Conservation (phyloP, 2,113 vertebrate species). For the Sceloporus undulatus region DNA sequence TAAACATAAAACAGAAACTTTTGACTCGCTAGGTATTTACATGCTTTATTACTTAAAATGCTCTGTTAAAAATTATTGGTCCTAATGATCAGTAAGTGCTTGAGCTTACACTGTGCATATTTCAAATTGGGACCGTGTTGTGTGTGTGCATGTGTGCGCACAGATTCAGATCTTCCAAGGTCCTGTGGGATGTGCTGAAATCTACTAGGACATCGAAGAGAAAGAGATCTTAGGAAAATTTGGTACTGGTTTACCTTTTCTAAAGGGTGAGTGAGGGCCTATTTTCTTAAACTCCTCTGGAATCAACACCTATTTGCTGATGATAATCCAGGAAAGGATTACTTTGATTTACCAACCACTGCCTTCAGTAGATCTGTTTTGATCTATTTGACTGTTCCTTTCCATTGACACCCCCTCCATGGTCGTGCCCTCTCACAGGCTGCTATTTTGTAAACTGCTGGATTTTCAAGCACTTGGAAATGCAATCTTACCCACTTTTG, state of each 20-base stretch:
- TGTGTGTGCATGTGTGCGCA: no score
- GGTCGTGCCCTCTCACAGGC: conserved; percentile 10
- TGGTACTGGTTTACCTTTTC: conserved; percentile 51
- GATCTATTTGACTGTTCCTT: conserved; percentile 53
- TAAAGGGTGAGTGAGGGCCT: conserved; percentile 47
- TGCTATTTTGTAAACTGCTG: conserved; percentile 10
- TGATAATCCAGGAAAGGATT: conserved; percentile 28
- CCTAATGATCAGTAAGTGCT: background rate
- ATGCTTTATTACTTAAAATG: background rate
- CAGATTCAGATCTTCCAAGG: conserved; percentile 26
- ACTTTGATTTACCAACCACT: conserved; percentile 56
- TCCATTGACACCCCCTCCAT: background rate
- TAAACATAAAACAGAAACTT: background rate
- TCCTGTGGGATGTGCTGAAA: conserved; percentile 44
- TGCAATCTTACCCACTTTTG: conserved; percentile 23
- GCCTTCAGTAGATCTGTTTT: conserved; percentile 58
- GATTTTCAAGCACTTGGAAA: conserved; percentile 33
- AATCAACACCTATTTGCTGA: conserved; percentile 44
- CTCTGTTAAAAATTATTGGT: background rate
- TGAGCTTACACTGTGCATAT: background rate
- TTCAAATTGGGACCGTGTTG: conserved; percentile 29
- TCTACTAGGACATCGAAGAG: conserved; percentile 44
- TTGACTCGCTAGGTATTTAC: background rate
- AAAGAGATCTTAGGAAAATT: conserved; percentile 53
- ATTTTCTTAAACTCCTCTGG: conserved; percentile 46